Base-by-base conservation (phyloP, 1,140 invertebrate species). In the Lamellibrachia luymesi region DNA sequence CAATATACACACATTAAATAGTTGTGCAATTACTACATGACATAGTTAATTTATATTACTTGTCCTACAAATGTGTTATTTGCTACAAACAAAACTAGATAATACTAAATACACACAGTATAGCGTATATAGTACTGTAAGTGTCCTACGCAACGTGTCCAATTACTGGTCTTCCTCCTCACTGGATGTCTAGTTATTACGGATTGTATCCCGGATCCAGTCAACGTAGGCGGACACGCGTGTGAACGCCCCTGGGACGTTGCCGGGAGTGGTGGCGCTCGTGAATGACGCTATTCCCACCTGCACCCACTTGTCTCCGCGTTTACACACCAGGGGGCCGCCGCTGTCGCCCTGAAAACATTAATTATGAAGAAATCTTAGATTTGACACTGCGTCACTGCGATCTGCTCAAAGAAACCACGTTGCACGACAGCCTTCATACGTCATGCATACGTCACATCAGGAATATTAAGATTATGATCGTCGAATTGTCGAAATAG, bases 271-370 rank as follows among this genome's bases (percentile, higher is more conserved):
- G 7, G 93, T 52, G 89, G 93, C 92, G 80, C 95, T 95, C 4
- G 95, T 95, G 93, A 96, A 96, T 22, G 95, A 95, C 2, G 95
- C 95, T 8, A 96, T 93, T 2, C 96, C 96, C 25, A 95, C 95
- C 91, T 96, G 95, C 8, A 95, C 93, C 94, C 94, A 95, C 6
- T 94, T 94, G 17, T 93, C 80, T 27, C 38, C 56, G 13, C 90
- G 51, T 8, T 92, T 93, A 92, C 95, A 96, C 7, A 95, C 94
- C 50, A 96, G 92, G 1, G 96, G 95, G 50, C 96, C 95, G 64
- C 96, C 96, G 90, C 94, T 95, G 94, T 96, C 96, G 91, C 96
- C 96, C 95, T 96, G 91, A 8, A 91, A 91, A 6, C 90, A 52
- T 6, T 10, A 4, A 52, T 6, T 52, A 91, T 91, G 4, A 50